Percentiles rank a stretch among this genome's conserved stretches.
phyloP scores from a whole-genome alignment of 2,888 invertebrate genomes.

The Steinernema scapterisci region DNA sequence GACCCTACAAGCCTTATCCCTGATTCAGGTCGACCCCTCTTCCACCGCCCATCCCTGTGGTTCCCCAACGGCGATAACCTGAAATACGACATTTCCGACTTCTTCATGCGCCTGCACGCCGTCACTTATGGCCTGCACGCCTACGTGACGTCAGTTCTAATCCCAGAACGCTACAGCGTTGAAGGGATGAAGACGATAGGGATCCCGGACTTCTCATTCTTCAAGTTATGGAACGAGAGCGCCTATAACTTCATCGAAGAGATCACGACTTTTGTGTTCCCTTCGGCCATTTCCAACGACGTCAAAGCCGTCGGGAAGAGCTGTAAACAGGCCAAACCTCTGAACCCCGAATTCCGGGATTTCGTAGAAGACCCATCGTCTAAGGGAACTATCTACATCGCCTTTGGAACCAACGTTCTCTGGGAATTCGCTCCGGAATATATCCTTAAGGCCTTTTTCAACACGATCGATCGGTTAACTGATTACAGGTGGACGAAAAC shows the following conservation, averaged over 20 bases:
- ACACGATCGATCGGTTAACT: background rate
- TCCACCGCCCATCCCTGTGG: constrained; percentile 6
- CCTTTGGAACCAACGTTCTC: background rate
- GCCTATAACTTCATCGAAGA: background rate
- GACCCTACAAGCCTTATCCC: too few relatives aligned
- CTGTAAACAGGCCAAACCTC: background rate
- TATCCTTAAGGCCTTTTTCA: background rate
- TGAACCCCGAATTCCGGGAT: background rate
- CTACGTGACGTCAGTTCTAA: background rate
- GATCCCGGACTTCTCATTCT: background rate
- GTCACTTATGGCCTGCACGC: background rate
- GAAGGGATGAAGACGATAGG: background rate
- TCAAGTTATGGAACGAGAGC: background rate
- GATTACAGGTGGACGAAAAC: background rate
- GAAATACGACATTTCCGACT: background rate
- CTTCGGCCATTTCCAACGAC: background rate
- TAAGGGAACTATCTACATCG: background rate
- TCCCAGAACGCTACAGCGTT: background rate
- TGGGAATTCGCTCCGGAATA: constrained; percentile 13
- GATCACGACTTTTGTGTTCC: background rate
- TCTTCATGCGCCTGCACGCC: background rate
- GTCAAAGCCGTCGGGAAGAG: background rate
- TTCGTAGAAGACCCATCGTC: background rate
- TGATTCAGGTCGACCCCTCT: constrained; percentile 1
- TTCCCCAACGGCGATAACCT: constrained; percentile 10